phyloP scores from a whole-genome alignment of 2,113 vertebrate genomes.

The Numida meleagris region DNA sequence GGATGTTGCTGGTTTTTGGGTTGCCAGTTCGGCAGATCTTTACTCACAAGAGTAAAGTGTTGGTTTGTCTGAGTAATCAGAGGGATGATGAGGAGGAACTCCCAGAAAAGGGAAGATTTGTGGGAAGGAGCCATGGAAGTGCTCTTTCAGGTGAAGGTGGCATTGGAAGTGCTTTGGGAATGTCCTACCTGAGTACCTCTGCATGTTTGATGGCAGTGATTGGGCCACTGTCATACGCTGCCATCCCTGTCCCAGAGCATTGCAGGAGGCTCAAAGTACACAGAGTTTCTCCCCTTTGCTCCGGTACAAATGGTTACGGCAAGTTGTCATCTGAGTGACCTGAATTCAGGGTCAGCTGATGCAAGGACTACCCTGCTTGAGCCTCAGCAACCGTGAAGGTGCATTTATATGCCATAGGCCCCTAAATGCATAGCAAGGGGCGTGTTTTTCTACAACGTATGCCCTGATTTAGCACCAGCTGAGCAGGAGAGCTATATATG shows the following conservation, averaged over 20 bases:
- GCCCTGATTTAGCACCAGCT: rapidly evolving
- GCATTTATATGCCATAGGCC: rapidly evolving
- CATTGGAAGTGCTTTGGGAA: rapidly evolving
- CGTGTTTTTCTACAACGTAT: rapidly evolving
- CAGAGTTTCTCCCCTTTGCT: not conserved
- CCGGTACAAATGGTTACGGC: not conserved
- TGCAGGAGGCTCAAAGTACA: not conserved
- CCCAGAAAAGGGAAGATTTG: not conserved
- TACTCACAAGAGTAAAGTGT: not conserved
- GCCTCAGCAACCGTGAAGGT: rapidly evolving
- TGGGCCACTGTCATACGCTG: no score
- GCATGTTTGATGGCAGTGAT: not conserved
- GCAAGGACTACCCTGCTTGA: not conserved
- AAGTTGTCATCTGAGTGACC: not conserved
- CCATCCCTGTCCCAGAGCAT: not conserved
- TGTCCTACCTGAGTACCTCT: not conserved
- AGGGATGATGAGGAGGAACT: not conserved
- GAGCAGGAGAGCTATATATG: not conserved
- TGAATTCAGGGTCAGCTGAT: not conserved
- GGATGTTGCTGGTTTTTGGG: rapidly evolving
- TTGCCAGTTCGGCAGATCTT: not conserved
- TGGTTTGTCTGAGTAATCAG: not conserved
- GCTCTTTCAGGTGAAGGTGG: not conserved
- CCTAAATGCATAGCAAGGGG: not conserved
- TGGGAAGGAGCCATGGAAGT: not conserved